Evolutionary conservation across 2,113 vertebrate genomes (phyloP).

Genomic region (Cardinalis cardinalis): DNA sequence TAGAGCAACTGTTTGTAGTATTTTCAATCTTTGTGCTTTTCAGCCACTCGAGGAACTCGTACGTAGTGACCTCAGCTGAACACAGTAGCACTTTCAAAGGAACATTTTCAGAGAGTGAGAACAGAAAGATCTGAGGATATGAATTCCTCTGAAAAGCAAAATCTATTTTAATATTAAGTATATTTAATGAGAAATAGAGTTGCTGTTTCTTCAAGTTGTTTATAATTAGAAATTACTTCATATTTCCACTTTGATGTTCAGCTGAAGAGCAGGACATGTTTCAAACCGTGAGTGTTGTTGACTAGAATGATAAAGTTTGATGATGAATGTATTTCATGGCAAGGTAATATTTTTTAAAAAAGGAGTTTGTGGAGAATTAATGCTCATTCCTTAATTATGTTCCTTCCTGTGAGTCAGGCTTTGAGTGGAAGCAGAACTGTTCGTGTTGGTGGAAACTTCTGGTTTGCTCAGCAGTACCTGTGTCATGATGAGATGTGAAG

Average conservation of each 20-base stretch:
- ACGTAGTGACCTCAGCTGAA: neutral
- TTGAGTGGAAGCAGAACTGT: neutral
- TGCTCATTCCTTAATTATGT: neutral
- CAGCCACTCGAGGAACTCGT: neutral
- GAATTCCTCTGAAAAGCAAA: neutral
- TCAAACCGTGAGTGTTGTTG: neutral
- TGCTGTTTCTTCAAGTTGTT: neutral
- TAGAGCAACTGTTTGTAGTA: neutral
- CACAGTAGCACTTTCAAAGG: neutral
- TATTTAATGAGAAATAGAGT: neutral
- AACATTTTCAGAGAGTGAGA: neutral
- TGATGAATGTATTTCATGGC: neutral
- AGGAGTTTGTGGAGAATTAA: neutral
- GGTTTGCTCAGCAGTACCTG: neutral
- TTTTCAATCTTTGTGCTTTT: neutral
- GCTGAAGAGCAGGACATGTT: neutral
- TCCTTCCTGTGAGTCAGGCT: neutral
- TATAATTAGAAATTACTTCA: neutral
- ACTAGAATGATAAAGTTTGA: neutral
- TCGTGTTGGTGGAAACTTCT: neutral
- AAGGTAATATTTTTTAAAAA: neutral
- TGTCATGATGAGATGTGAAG: neutral
- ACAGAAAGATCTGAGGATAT: neutral
- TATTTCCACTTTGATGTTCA: conserved; percentile 6
- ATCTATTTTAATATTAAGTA: neutral